Percentiles rank a stretch among this genome's conserved stretches.
Conservation (phyloP, 2,113 vertebrate genomes). For the Trematocara unimaculatum region DNA sequence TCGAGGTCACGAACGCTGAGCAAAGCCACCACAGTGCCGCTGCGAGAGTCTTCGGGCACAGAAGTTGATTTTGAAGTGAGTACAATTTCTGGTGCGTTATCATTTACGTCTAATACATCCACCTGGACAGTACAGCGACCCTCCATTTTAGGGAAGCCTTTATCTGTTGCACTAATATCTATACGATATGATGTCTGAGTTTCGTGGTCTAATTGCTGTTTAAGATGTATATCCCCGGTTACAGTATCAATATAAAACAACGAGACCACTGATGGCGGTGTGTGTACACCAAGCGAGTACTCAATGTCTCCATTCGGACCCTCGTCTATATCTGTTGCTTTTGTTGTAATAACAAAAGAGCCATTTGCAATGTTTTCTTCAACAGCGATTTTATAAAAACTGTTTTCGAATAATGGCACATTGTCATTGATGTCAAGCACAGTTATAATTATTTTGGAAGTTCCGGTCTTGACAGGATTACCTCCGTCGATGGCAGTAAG, state of each 20-base stretch:
- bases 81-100: conserved; percentile 66
- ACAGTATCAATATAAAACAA: conserved; percentile 54
- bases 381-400: not conserved
- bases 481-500: conserved; percentile 69
- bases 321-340: conserved; percentile 57
- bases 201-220: conserved; percentile 78
- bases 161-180: conserved; percentile 65
- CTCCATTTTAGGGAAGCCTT: conserved; percentile 58
- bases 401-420: conserved; percentile 71
- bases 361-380: conserved; percentile 32
- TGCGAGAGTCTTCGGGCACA: conserved; percentile 44
- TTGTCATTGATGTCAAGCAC: conserved; percentile 84
- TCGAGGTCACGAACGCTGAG: conserved; percentile 57
- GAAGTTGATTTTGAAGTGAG: conserved; percentile 56
- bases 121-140: conserved; percentile 60
- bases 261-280: conserved; percentile 8
- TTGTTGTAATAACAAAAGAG: not conserved
- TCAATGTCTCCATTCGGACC: conserved; percentile 75
- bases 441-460: conserved; percentile 41
- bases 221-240: conserved; percentile 54
- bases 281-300: conserved; percentile 69
- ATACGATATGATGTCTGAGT: conserved; percentile 58
- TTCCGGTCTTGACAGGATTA: conserved; percentile 43
- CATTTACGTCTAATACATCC: conserved; percentile 63
- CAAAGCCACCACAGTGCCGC: conserved; percentile 65